Percentiles rank a stretch among this genome's conserved stretches.
phyloP scores from a whole-genome alignment of 2,888 invertebrate genomes.

The Disparrhopalites patrizii region DNA sequence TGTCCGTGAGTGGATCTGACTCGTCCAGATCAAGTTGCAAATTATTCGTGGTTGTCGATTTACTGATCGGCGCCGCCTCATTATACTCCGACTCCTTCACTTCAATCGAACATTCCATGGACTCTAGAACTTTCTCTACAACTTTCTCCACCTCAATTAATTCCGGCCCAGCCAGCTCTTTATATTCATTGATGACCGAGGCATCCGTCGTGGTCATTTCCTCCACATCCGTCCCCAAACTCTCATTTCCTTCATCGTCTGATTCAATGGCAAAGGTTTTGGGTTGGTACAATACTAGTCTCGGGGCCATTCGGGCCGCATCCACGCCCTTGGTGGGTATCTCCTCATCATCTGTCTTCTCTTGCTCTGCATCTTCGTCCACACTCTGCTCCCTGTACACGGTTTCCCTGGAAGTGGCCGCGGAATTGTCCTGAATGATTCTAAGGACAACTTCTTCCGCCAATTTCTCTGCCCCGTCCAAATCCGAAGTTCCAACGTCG shows the following conservation, averaged over 20 bases:
- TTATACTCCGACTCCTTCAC: constrained; percentile 35
- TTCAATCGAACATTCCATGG: constrained; percentile 34
- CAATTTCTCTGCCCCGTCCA: constrained; percentile 14
- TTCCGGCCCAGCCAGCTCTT: neutral
- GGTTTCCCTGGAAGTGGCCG: constrained; percentile 29
- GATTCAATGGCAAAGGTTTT: constrained; percentile 27
- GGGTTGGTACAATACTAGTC: constrained; percentile 36
- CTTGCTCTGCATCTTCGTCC: constrained; percentile 24
- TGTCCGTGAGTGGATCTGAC: constrained; percentile 46
- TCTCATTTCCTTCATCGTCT: constrained; percentile 33
- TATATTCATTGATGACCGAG: neutral
- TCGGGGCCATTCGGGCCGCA: constrained; percentile 30
- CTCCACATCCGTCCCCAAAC: constrained; percentile 40
- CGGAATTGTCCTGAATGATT: constrained; percentile 32
- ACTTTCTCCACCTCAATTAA: constrained; percentile 27
- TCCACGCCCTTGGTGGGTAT: constrained; percentile 36
- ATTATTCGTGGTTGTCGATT: neutral
- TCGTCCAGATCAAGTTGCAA: constrained; percentile 38
- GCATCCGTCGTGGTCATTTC: constrained; percentile 36
- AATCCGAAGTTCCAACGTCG: constrained; percentile 4
- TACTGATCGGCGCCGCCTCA: too few species aligned
- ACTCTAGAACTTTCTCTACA: constrained; percentile 37
- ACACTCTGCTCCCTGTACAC: constrained; percentile 35
- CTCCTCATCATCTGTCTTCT: constrained; percentile 40
- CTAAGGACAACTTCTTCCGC: constrained; percentile 25